A percentile compares a stretch with the other conserved stretches of the same genome.
Conservation (phyloP, 2,113 vertebrate species). For the Procavia capensis region DNA sequence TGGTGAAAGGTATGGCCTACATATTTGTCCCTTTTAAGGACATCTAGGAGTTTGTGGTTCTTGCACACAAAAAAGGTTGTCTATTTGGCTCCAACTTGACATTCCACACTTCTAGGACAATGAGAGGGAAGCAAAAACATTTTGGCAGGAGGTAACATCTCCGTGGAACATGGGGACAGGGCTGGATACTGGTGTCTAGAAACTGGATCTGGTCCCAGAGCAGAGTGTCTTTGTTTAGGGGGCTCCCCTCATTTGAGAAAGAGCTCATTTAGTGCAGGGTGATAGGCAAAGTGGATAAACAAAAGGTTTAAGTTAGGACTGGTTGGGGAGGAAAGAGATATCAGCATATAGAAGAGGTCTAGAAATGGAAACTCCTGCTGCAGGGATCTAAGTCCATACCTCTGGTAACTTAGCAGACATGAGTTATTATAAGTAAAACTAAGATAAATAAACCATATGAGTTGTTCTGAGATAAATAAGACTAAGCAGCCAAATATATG, state of each 20-base stretch:
- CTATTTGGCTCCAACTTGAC: slow-evolving; percentile 2
- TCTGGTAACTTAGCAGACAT: not conserved
- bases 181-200: not conserved
- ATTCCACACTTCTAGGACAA: not conserved
- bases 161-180: not conserved
- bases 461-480: slow-evolving; percentile 20
- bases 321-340: not conserved
- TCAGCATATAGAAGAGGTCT: not conserved
- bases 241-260: not conserved
- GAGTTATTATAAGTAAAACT: not conserved
- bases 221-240: not conserved
- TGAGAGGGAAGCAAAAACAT: not conserved
- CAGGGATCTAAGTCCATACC: not conserved
- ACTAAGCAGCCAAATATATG: not conserved
- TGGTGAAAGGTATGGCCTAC: not conserved
- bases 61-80: not conserved
- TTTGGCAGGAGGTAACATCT: not conserved
- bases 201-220: not conserved
- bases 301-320: not conserved
- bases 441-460: too few species aligned
- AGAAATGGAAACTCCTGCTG: not conserved
- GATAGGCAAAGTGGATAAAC: not conserved
- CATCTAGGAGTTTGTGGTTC: not conserved
- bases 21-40: slow-evolving; percentile 7
- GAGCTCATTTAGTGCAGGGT: not conserved